Conservation (phyloP, 2,113 vertebrate genomes). For the Gambusia affinis region DNA sequence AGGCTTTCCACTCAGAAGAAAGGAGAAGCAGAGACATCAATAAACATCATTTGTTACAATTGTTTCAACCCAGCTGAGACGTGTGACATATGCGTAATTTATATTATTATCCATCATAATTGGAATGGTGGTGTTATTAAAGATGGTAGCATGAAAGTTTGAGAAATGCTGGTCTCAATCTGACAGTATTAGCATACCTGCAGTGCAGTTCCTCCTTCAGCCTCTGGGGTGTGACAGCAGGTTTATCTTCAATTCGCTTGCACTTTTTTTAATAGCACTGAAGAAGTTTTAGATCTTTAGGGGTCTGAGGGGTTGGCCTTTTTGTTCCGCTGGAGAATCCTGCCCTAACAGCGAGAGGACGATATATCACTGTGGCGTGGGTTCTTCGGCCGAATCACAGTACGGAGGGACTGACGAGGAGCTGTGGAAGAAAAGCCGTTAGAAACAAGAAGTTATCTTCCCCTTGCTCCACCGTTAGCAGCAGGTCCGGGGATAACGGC, state of each 20-base stretch:
- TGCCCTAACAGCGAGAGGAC: slow-evolving; percentile 73
- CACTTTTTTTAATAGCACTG: slow-evolving; percentile 64
- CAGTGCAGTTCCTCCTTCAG: slow-evolving; percentile 45
- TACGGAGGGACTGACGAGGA: slow-evolving; percentile 30
- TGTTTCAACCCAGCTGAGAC: too few relatives aligned
- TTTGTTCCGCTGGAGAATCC: slow-evolving; percentile 79
- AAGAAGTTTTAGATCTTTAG: slow-evolving; percentile 69
- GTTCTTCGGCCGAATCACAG: slow-evolving; percentile 28
- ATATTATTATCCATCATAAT: not conserved
- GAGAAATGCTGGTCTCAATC: not conserved
- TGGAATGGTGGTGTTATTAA: not conserved
- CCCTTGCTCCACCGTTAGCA: slow-evolving; percentile 21
- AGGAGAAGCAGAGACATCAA: too few relatives aligned
- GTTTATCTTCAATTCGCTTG: slow-evolving; percentile 47
- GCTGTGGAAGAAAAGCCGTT: slow-evolving; percentile 13
- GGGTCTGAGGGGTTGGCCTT: slow-evolving; percentile 71
- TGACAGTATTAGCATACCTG: slow-evolving; percentile 46
- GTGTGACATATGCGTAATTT: not conserved
- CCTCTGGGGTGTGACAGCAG: slow-evolving; percentile 72
- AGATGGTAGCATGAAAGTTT: not conserved
- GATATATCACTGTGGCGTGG: slow-evolving; percentile 39
- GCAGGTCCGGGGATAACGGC: slow-evolving; percentile 51
- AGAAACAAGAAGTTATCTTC: slow-evolving; percentile 14
- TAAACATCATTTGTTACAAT: too few relatives aligned
- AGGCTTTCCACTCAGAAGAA: too few relatives aligned